These are phyloP conservation scores for Choristoneura rosaceana DNA, from an alignment of 2,888 invertebrate genomes.

Conservation along the genomic window DNA sequence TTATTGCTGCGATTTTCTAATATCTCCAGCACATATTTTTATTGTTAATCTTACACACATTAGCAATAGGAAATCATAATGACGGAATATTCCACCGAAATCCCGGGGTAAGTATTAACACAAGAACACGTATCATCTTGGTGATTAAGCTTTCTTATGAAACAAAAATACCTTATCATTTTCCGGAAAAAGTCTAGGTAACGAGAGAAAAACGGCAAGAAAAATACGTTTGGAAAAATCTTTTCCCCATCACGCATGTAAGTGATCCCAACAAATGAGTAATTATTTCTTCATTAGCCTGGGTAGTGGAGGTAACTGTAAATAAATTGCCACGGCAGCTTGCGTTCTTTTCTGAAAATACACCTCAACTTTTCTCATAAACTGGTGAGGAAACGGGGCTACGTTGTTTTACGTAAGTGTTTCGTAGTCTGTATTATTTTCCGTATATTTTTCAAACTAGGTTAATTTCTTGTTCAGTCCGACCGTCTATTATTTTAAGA, in stretches of 20 bases:
- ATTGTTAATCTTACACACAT: not conserved
- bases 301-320: slow-evolving; percentile 51
- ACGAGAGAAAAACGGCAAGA: slow-evolving; percentile 34
- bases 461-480: slow-evolving; percentile 9
- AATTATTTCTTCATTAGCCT: slow-evolving; percentile 67
- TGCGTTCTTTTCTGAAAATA: slow-evolving; percentile 38
- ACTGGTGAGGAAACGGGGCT: slow-evolving; percentile 19
- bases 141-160: slow-evolving; percentile 33
- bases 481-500: not conserved
- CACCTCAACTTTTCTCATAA: slow-evolving; percentile 39
- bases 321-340: slow-evolving; percentile 57
- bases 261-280: slow-evolving; percentile 62
- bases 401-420: slow-evolving; percentile 35
- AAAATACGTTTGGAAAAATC: slow-evolving; percentile 50
- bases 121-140: slow-evolving; percentile 11
- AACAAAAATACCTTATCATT: slow-evolving; percentile 20
- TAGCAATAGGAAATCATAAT: slow-evolving; percentile 1
- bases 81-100: not conserved
- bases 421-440: slow-evolving; percentile 17
- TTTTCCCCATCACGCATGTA: slow-evolving; percentile 61
- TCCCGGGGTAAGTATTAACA: not conserved
- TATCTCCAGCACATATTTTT: too few species aligned
- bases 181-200: slow-evolving; percentile 14
- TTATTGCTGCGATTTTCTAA: too few species aligned
- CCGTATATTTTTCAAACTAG: slow-evolving; percentile 8